phyloP scores from a whole-genome alignment of 2,797 vertebrate genomes.

The Phrynocephalus vlangalii region DNA sequence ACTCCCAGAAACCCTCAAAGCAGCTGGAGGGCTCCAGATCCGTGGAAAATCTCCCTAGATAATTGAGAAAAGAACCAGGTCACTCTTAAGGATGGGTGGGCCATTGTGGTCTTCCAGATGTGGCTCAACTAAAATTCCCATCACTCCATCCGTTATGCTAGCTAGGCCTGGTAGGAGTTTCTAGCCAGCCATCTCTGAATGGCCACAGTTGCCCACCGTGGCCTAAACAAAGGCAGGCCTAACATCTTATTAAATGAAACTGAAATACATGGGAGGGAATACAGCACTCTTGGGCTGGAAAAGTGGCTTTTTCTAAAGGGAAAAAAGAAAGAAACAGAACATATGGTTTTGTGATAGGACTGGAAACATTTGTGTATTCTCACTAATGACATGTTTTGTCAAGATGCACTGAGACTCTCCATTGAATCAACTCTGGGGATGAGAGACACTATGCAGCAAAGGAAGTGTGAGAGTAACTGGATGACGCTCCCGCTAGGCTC shows the following conservation, averaged over 20 bases:
- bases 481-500: conserved; percentile 43
- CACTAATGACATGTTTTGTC: conserved; percentile 63
- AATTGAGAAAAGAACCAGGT: not conserved
- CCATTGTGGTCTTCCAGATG: not conserved
- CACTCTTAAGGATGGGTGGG: not conserved
- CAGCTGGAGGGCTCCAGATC: not conserved
- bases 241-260: conserved; percentile 54
- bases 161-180: not conserved
- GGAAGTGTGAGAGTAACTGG: conserved; percentile 39
- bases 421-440: conserved; percentile 54
- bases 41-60: not conserved
- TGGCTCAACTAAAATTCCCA: not conserved
- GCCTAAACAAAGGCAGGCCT: conserved; percentile 50
- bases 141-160: not conserved
- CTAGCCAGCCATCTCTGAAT: not conserved
- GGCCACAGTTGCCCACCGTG: conserved; percentile 11
- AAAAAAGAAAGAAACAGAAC: not conserved
- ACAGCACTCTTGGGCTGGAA: conserved; percentile 32
- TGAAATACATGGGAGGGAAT: conserved; percentile 59
- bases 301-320: not conserved
- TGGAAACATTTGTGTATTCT: conserved; percentile 61
- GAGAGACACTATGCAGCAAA: conserved; percentile 34
- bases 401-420: conserved; percentile 46
- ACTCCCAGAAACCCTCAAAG: not conserved
- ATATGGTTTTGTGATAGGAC: conserved; percentile 69